phyloP scores from a whole-genome alignment of 1,140 invertebrate genomes.

The Triops cancriformis region DNA sequence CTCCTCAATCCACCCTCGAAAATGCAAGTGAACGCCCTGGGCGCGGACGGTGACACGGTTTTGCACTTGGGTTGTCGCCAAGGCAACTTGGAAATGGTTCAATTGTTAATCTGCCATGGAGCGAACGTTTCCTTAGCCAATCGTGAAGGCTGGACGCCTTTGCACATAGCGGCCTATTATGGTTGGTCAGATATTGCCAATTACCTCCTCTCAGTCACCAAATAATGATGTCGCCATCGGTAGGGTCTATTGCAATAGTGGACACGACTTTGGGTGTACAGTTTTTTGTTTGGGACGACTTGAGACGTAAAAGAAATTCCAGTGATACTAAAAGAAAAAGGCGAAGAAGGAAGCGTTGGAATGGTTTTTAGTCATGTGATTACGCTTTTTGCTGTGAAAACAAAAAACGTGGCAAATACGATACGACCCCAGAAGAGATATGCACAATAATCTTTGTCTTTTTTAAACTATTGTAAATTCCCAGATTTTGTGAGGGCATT shows the following conservation, averaged over 20 bases:
- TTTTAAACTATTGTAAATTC: too few species aligned
- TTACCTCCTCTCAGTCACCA: constrained; percentile 36
- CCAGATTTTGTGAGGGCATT: background rate
- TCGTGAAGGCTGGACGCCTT: constrained; percentile 45
- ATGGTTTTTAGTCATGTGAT: constrained; percentile 6
- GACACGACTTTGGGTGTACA: background rate
- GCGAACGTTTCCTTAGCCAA: constrained; percentile 45
- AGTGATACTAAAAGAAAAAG: background rate
- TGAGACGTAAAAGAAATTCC: background rate
- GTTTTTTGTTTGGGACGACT: background rate
- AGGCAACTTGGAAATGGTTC: constrained; percentile 46
- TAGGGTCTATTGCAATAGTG: background rate
- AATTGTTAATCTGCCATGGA: constrained; percentile 44
- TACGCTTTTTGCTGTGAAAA: constrained; percentile 6
- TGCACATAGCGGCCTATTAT: constrained; percentile 45
- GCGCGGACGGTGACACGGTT: constrained; percentile 45
- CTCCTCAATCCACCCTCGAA: constrained; percentile 15
- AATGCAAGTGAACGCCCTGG: constrained; percentile 42
- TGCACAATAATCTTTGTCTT: too few species aligned
- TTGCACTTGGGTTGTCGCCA: constrained; percentile 44
- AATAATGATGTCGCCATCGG: background rate
- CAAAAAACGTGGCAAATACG: background rate
- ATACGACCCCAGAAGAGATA: too few species aligned
- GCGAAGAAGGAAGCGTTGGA: background rate
- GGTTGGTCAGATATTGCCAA: constrained; percentile 44